Evolutionary conservation across 2,797 vertebrate species (phyloP).

Genomic region (Octomys mimax): DNA sequence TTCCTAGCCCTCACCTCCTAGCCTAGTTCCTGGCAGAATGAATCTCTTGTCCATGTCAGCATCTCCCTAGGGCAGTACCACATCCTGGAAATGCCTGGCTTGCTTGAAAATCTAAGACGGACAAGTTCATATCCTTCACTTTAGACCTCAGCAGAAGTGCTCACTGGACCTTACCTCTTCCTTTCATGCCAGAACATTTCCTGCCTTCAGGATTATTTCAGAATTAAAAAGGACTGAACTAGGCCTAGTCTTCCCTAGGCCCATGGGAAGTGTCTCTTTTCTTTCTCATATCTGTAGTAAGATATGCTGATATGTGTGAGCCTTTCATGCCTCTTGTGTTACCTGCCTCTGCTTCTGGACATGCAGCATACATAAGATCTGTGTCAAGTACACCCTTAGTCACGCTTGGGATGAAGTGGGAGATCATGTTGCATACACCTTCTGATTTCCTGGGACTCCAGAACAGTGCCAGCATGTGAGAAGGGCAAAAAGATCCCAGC

Average conservation of each 20-base stretch:
- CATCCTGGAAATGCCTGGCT: rapidly evolving
- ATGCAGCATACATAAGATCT: background rate
- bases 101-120: background rate
- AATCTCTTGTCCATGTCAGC: background rate
- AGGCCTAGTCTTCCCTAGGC: background rate
- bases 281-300: too few species aligned
- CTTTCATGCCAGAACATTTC: too few species aligned
- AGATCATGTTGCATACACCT: background rate
- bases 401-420: background rate
- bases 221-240: background rate
- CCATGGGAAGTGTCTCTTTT: too few species aligned
- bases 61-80: rapidly evolving
- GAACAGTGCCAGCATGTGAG: rapidly evolving
- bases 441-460: background rate
- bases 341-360: rapidly evolving
- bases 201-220: background rate
- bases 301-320: rapidly evolving
- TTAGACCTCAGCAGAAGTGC: background rate
- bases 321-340: background rate
- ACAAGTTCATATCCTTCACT: background rate
- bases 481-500: background rate
- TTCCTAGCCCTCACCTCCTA: background rate
- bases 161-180: too few species aligned
- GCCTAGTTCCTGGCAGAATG: background rate
- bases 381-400: background rate